phyloP scores from a whole-genome alignment of 1,140 invertebrate genomes.

The Luehdorfia chinensis region DNA sequence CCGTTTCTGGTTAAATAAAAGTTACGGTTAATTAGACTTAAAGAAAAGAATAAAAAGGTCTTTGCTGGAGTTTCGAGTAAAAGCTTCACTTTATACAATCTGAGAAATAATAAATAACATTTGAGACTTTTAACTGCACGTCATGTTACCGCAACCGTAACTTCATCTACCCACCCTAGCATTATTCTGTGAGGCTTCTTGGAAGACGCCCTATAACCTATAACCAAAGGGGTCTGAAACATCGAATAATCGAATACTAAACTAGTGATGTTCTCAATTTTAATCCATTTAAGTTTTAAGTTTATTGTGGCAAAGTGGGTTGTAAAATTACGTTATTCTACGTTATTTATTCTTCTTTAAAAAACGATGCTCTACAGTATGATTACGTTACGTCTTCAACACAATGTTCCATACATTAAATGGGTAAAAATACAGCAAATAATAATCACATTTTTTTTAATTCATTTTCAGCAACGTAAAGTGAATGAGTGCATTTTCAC shows the following conservation, averaged over 20 bases:
- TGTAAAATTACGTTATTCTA: too few species aligned
- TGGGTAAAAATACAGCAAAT: too few species aligned
- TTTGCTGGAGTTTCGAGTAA: background rate
- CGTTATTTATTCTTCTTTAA: too few species aligned
- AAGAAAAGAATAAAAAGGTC: constrained; percentile 7
- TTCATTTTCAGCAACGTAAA: too few species aligned
- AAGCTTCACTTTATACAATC: too few species aligned
- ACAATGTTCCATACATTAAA: too few species aligned
- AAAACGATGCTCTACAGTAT: too few species aligned
- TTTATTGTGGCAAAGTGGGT: too few species aligned
- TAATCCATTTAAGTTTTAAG: background rate
- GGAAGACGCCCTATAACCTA: constrained; percentile 49
- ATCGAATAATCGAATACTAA: constrained; percentile 59
- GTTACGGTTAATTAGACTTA: constrained; percentile 6
- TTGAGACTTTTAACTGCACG: constrained; percentile 9
- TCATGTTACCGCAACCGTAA: constrained; percentile 25
- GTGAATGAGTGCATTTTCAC: too few species aligned
- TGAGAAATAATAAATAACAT: background rate
- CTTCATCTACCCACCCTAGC: constrained; percentile 15
- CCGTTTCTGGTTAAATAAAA: constrained; percentile 15
- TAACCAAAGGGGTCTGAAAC: constrained; percentile 62
- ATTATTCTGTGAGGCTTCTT: constrained; percentile 48
- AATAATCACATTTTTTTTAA: too few species aligned
- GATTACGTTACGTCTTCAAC: too few species aligned
- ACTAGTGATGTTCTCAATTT: background rate